Conservation (phyloP, 2,797 vertebrate species). For the Falco novaeseelandiae region DNA sequence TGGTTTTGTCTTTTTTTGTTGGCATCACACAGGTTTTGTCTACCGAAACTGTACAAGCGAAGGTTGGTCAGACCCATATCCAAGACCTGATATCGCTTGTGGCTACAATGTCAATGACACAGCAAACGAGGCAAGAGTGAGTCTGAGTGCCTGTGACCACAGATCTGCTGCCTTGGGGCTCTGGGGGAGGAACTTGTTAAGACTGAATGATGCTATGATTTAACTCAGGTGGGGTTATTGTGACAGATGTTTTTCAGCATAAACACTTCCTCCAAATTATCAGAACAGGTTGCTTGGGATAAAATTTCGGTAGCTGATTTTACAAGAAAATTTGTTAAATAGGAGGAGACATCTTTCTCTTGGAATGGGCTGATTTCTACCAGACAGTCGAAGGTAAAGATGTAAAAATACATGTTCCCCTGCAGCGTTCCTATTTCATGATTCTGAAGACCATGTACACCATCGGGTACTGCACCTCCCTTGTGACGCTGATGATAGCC, state of each 20-base stretch:
- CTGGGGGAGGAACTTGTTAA: not conserved
- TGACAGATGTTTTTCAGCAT: not conserved
- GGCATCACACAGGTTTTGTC: slow-evolving; percentile 76
- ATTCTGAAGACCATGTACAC: slow-evolving; percentile 93
- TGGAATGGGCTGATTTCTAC: not conserved
- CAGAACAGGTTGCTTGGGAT: not conserved
- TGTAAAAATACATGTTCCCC: slow-evolving; percentile 8
- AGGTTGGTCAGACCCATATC: slow-evolving; percentile 85
- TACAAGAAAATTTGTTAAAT: not conserved
- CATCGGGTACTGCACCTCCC: slow-evolving; percentile 86
- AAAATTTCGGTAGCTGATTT: not conserved
- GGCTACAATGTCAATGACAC: slow-evolving; percentile 79
- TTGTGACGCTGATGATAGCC: slow-evolving; percentile 84
- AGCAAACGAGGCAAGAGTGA: slow-evolving; percentile 66
- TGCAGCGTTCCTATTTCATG: slow-evolving; percentile 84
- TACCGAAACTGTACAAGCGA: slow-evolving; percentile 83
- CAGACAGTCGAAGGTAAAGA: not conserved
- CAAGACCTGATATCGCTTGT: slow-evolving; percentile 81
- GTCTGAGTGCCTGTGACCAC: not conserved
- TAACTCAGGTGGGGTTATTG: not conserved
- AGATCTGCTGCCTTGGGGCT: not conserved
- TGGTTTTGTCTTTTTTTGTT: not conserved
- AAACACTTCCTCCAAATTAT: not conserved
- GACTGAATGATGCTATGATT: not conserved
- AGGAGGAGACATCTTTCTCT: not conserved